phyloP scores from a whole-genome alignment of 1,140 invertebrate species.

The Araneus ventricosus region DNA sequence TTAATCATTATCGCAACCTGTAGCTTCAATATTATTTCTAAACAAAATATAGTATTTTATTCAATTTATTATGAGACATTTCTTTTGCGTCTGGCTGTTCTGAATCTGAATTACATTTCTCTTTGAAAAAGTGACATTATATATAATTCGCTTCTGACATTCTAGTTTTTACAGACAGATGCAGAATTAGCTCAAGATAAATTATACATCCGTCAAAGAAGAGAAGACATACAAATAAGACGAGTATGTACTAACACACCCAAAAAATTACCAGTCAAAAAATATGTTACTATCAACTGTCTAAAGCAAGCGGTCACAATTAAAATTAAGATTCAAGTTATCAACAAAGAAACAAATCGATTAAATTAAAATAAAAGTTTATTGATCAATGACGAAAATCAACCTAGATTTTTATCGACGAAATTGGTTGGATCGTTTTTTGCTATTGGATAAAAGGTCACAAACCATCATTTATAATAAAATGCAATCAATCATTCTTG shows the following conservation, averaged over 20 bases:
- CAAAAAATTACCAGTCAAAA: background rate
- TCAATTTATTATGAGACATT: too few species aligned
- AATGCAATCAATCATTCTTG: slow-evolving; percentile 14
- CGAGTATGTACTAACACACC: background rate
- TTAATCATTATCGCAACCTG: too few species aligned
- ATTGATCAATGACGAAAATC: background rate
- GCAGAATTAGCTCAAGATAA: too few species aligned
- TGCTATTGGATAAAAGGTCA: background rate
- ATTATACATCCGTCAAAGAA: too few species aligned
- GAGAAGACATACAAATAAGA: too few species aligned
- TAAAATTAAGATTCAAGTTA: slow-evolving; percentile 32
- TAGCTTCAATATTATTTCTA: too few species aligned
- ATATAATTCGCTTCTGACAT: too few species aligned
- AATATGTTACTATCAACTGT: background rate
- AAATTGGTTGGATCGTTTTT: background rate
- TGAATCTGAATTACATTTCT: too few species aligned
- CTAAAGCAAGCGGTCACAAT: background rate
- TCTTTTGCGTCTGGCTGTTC: too few species aligned
- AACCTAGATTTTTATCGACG: slow-evolving; percentile 17
- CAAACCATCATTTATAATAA: slow-evolving; percentile 30
- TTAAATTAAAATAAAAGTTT: slow-evolving; percentile 5
- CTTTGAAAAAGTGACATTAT: too few species aligned
- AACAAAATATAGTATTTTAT: too few species aligned
- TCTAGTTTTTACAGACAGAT: too few species aligned
- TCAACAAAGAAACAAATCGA: slow-evolving; percentile 1